Conservation (phyloP, 2,888 invertebrate genomes). For the Invenusta paracnida region DNA sequence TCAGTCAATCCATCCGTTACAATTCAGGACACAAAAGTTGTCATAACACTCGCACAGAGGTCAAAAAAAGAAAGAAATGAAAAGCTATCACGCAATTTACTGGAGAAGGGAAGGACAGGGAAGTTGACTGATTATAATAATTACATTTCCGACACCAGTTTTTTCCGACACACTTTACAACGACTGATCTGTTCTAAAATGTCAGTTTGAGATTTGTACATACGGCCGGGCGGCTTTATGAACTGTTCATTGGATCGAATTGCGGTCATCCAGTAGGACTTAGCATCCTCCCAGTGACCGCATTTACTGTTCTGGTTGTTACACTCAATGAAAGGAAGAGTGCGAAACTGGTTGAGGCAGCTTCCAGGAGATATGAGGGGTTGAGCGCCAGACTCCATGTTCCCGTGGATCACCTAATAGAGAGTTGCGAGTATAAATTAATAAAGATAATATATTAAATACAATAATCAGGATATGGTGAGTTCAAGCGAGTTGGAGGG, state of each 20-base stretch:
- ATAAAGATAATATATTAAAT: too few species aligned
- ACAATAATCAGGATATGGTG: too few species aligned
- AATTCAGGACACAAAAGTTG: too few species aligned
- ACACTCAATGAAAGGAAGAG: constrained; percentile 43
- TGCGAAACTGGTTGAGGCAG: constrained; percentile 35
- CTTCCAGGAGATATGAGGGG: constrained; percentile 41
- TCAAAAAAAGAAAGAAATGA: too few species aligned
- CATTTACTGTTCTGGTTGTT: constrained; percentile 39
- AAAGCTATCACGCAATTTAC: too few species aligned
- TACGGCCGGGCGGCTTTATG: constrained; percentile 37
- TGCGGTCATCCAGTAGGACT: constrained; percentile 40
- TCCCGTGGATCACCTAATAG: constrained; percentile 32
- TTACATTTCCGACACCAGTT: too few species aligned
- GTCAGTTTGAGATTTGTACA: not conserved
- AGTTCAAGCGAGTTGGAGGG: too few species aligned
- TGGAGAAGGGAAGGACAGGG: too few species aligned
- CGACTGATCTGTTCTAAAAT: not conserved
- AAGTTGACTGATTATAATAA: too few species aligned
- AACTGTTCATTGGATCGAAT: constrained; percentile 33
- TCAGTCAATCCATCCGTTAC: too few species aligned
- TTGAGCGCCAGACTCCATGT: constrained; percentile 26
- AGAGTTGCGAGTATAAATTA: constrained; percentile 48
- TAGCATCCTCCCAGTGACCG: constrained; percentile 41
- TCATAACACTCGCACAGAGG: too few species aligned
- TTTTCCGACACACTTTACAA: constrained; percentile 36